Conservation (phyloP, 1,140 invertebrate genomes). For the Catajapyx aquilonaris region DNA sequence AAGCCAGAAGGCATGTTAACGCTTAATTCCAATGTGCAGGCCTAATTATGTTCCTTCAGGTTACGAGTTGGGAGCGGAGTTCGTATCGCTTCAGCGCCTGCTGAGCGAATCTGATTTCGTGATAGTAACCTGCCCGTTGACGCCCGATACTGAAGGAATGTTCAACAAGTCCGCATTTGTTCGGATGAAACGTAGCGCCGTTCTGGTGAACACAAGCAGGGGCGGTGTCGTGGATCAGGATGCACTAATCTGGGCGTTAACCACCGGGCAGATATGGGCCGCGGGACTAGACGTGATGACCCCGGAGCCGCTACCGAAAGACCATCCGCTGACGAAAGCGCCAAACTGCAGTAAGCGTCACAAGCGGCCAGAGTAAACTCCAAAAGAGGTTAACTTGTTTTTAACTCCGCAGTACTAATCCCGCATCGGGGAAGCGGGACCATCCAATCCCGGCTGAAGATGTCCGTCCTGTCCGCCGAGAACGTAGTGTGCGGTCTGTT, state of each 20-base stretch:
- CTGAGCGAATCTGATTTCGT: constrained; percentile 58
- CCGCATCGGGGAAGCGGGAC: constrained; percentile 91
- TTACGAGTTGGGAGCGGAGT: constrained; percentile 36
- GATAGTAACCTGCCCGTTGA: constrained; percentile 46
- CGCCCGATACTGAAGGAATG: constrained; percentile 47
- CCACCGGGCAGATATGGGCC: constrained; percentile 45
- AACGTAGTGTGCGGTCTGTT: constrained; percentile 66
- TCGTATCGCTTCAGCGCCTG: constrained; percentile 46
- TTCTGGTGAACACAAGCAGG: constrained; percentile 66
- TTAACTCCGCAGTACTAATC: constrained; percentile 55
- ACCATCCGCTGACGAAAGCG: constrained; percentile 54
- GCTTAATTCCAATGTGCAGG: too few relatives aligned
- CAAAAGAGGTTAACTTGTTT: not conserved
- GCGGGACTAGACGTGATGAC: constrained; percentile 88
- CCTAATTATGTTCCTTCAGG: constrained; percentile 19
- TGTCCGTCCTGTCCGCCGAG: constrained; percentile 61
- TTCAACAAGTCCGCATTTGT: constrained; percentile 50
- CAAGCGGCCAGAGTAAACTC: not conserved
- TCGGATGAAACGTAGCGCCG: constrained; percentile 65
- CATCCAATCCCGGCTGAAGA: constrained; percentile 49
- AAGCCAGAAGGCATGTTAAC: constrained; percentile 28
- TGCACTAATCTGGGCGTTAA: constrained; percentile 52
- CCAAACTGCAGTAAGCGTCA: constrained; percentile 46
- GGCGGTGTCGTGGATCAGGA: constrained; percentile 59
- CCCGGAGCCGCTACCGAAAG: constrained; percentile 69